phyloP scores from a whole-genome alignment of 1,140 invertebrate genomes.

The Coboldia fuscipes region DNA sequence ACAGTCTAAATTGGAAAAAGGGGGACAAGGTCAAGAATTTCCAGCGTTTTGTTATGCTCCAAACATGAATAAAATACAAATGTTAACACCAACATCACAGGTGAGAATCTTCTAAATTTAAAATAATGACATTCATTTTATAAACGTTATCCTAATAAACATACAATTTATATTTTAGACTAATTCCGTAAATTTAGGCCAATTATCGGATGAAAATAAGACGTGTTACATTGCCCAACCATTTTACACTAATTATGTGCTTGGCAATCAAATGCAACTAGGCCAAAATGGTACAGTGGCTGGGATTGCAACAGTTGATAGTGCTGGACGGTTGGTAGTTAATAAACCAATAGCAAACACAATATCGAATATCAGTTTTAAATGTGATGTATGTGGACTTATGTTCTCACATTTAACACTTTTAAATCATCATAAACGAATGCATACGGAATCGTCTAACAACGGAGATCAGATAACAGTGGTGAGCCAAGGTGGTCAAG shows the following conservation, averaged over 20 bases:
- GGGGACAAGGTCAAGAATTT: conserved; percentile 27
- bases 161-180: too few relatives aligned
- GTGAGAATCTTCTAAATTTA: conserved; percentile 6
- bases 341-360: conserved; percentile 28
- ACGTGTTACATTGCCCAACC: conserved; percentile 47
- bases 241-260: conserved; percentile 40
- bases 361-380: conserved; percentile 59
- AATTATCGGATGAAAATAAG: conserved; percentile 36
- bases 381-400: conserved; percentile 65
- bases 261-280: conserved; percentile 37
- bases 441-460: conserved; percentile 31
- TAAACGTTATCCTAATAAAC: neutral
- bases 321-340: conserved; percentile 19
- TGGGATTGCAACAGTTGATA: conserved; percentile 19
- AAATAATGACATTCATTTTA: neutral
- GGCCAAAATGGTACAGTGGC: conserved; percentile 24
- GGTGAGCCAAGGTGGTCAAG: conserved; percentile 7
- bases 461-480: conserved; percentile 14
- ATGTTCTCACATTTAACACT: conserved; percentile 58
- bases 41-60: conserved; percentile 41
- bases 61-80: conserved; percentile 42
- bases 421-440: conserved; percentile 60
- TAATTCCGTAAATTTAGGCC: conserved; percentile 37
- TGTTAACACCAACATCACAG: conserved; percentile 26
- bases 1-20: conserved; percentile 20